phyloP scores from a whole-genome alignment of 2,113 vertebrate species.

The Amia ocellicauda region DNA sequence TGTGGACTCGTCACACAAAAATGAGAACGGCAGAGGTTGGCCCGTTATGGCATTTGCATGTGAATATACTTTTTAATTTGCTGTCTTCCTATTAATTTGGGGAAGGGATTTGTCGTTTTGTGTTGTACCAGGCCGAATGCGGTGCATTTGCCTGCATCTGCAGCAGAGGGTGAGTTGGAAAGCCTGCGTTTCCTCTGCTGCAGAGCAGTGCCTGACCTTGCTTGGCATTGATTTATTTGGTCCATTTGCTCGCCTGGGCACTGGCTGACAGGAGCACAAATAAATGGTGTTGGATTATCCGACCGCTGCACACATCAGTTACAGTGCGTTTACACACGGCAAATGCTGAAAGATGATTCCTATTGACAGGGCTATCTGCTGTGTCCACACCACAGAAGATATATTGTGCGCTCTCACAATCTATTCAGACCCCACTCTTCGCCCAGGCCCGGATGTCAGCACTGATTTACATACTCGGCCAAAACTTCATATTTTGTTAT shows the following conservation, averaged over 20 bases:
- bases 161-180: no score
- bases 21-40: neutral
- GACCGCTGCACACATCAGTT: neutral
- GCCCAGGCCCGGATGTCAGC: no score
- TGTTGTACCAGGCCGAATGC: neutral
- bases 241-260: neutral
- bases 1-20: no score
- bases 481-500: no score
- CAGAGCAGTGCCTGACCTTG: neutral
- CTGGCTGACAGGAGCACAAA: neutral
- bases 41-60: no score
- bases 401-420: neutral
- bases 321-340: neutral
- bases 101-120: slow-evolving; percentile 21
- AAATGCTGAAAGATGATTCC: neutral
- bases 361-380: neutral
- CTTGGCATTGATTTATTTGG: neutral
- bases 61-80: no score
- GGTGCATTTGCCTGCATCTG: slow-evolving; percentile 22
- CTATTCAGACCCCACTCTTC: no score
- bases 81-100: no score
- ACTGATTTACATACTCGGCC: no score
- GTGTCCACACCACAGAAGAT: neutral
- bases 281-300: neutral
- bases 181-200: neutral